Percentiles rank a stretch among this genome's conserved stretches.
These are phyloP conservation scores for Rhopalosiphum padi DNA, from an alignment of 1,140 invertebrate genomes.

Conservation along the genomic window DNA sequence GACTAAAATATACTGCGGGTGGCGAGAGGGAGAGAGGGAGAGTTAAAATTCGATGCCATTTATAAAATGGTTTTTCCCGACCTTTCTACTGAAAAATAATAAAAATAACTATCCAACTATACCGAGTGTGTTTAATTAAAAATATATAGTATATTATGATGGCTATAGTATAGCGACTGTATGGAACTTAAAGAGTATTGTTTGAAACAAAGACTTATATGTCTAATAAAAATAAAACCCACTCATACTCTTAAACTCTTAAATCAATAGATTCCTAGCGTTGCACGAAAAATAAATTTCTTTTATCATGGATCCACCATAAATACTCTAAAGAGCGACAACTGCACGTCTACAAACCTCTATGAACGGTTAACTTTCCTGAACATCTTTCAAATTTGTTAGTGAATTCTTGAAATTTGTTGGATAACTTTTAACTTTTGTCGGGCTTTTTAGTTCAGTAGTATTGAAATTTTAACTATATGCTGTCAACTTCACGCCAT, in stretches of 20 bases:
- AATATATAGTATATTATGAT: too few relatives aligned
- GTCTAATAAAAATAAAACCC: neutral
- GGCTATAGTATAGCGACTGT: too few relatives aligned
- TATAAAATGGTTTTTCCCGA: neutral
- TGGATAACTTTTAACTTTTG: neutral
- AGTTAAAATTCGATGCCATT: neutral
- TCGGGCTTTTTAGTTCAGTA: too few relatives aligned
- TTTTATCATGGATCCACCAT: neutral
- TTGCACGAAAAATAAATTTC: neutral
- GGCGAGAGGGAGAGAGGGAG: neutral
- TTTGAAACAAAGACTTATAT: neutral
- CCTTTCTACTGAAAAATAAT: neutral
- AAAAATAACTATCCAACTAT: neutral
- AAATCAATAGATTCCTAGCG: neutral
- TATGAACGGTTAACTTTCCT: neutral
- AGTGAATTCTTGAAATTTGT: neutral
- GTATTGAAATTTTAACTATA: constrained; percentile 9
- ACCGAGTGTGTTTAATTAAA: neutral
- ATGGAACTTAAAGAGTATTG: too few relatives aligned
- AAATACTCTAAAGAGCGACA: neutral
- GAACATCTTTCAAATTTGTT: neutral
- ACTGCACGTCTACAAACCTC: neutral
- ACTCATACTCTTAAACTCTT: neutral
- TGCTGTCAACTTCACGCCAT: neutral
- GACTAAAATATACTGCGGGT: too few relatives aligned